phyloP scores from a whole-genome alignment of 2,797 vertebrate species.

The Hafferia zeledoni region DNA sequence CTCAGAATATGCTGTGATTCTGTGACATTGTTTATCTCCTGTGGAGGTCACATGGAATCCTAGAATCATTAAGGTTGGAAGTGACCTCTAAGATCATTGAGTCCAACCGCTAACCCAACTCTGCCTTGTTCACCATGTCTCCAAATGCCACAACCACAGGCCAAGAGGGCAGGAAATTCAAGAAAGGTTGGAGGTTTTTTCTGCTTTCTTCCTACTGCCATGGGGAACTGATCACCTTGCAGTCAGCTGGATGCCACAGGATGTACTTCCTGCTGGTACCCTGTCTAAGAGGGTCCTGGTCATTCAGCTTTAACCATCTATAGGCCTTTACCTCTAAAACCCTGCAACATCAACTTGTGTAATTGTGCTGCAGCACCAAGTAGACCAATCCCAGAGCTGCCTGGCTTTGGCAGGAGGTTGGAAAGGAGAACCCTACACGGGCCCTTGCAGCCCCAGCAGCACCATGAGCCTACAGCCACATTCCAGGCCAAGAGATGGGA shows the following conservation, averaged over 20 bases:
- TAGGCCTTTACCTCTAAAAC: not conserved
- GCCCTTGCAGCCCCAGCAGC: not conserved
- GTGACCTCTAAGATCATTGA: not conserved
- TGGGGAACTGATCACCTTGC: accelerated
- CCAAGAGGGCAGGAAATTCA: not conserved
- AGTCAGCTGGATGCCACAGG: not conserved
- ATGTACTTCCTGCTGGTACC: not conserved
- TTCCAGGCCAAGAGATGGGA: not conserved
- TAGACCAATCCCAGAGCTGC: not conserved
- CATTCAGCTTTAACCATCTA: not conserved
- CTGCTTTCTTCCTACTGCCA: not conserved
- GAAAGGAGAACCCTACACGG: not conserved
- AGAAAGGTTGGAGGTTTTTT: not conserved
- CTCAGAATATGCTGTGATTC: not conserved
- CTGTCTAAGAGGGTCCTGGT: not conserved
- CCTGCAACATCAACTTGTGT: not conserved
- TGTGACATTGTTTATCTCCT: not conserved
- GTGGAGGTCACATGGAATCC: not conserved
- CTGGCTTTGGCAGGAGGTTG: not conserved
- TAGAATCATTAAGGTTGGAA: not conserved
- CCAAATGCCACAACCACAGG: not conserved
- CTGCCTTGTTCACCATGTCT: not conserved
- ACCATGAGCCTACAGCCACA: accelerated
- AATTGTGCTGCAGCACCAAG: not conserved
- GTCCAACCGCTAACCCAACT: not conserved